phyloP scores from a whole-genome alignment of 2,888 invertebrate genomes.

The Phyllotreta cruciferae region DNA sequence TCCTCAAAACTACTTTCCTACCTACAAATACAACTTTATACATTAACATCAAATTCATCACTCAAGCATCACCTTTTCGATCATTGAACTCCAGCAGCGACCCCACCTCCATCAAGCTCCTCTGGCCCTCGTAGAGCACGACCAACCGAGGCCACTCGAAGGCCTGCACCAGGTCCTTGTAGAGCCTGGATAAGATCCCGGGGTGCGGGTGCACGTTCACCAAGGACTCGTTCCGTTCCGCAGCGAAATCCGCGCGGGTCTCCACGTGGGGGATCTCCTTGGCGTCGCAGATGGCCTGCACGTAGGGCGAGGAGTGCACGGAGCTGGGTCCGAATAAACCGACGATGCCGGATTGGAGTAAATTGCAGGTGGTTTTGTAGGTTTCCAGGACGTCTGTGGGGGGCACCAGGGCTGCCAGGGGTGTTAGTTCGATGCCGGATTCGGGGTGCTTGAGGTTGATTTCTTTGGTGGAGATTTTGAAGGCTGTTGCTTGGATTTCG shows the following conservation, averaged over 20 bases:
- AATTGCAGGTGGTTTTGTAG: constrained; percentile 40
- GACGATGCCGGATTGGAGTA: constrained; percentile 62
- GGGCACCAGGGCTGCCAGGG: constrained; percentile 35
- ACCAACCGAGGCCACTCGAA: constrained; percentile 86
- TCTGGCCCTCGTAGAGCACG: constrained; percentile 76
- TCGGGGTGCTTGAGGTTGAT: constrained; percentile 39
- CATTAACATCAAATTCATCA: neutral
- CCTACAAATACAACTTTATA: constrained; percentile 16
- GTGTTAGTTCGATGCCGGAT: constrained; percentile 39
- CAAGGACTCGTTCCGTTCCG: constrained; percentile 54
- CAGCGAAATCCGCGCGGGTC: constrained; percentile 71
- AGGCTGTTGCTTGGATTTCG: constrained; percentile 40
- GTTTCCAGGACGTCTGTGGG: constrained; percentile 42
- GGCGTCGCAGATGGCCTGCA: constrained; percentile 71
- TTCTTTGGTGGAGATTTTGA: constrained; percentile 38
- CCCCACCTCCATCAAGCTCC: constrained; percentile 64
- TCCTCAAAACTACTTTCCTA: constrained; percentile 64
- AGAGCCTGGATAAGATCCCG: constrained; percentile 65
- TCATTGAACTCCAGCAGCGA: constrained; percentile 60
- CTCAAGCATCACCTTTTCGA: constrained; percentile 17
- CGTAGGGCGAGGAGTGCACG: constrained; percentile 64
- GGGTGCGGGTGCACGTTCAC: constrained; percentile 93
- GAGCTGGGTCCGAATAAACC: constrained; percentile 72
- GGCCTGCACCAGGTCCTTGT: constrained; percentile 71
- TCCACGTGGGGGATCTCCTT: constrained; percentile 61